A percentile compares a stretch with the other conserved stretches of the same genome.
Conservation (phyloP, 2,888 invertebrate species). For the Enoplolaimus lenunculus region DNA sequence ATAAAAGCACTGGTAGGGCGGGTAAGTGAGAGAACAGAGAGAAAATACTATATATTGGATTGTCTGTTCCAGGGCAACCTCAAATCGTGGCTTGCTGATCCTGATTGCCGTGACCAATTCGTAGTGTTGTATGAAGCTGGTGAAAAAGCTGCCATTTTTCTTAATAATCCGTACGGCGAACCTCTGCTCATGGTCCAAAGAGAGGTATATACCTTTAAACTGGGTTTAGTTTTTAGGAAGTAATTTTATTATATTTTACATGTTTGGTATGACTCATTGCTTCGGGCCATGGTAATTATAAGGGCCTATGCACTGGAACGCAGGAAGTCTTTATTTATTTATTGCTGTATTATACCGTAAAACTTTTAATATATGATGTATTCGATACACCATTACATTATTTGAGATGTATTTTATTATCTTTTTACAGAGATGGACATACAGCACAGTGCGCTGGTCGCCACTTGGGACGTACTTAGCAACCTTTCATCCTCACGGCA, state of each 20-base stretch:
- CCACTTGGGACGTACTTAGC: slow-evolving; percentile 88
- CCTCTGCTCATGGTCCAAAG: slow-evolving; percentile 66
- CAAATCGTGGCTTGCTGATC: slow-evolving; percentile 76
- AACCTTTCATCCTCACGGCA: slow-evolving; percentile 86
- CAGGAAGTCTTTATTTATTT: too few species aligned
- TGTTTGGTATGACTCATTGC: background rate
- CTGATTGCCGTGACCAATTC: slow-evolving; percentile 90
- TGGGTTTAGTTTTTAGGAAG: too few species aligned
- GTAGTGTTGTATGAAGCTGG: slow-evolving; percentile 68
- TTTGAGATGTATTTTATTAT: background rate
- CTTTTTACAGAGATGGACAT: slow-evolving; percentile 66
- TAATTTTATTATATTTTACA: slow-evolving; percentile 1
- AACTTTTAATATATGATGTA: too few species aligned
- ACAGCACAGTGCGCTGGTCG: slow-evolving; percentile 91
- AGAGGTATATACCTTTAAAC: slow-evolving; percentile 43
- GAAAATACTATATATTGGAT: background rate
- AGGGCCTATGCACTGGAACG: too few species aligned
- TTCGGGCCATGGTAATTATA: too few species aligned
- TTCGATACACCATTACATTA: too few species aligned
- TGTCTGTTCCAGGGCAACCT: slow-evolving; percentile 57
- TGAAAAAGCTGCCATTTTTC: slow-evolving; percentile 67
- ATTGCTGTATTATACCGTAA: too few species aligned
- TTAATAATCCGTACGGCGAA: slow-evolving; percentile 74
- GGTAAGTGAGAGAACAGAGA: background rate
- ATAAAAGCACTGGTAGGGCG: too few species aligned